Base-by-base conservation (phyloP, 2,113 vertebrate genomes). In the Phylloscopus trochilus region DNA sequence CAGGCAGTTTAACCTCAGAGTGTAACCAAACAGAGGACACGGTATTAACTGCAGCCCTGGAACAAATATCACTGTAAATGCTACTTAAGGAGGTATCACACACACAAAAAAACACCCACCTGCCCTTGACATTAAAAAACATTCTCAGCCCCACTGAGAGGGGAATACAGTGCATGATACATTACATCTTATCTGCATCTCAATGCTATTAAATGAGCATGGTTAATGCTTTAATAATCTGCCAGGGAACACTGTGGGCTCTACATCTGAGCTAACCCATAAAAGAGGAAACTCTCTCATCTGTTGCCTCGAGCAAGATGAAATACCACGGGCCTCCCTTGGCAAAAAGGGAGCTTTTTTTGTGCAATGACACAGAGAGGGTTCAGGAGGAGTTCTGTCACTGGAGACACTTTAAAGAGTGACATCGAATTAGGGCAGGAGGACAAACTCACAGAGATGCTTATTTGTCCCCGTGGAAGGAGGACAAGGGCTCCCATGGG, bases 181-280 rank as follows among this genome's bases (percentile, higher is more conserved):
- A 89, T 68, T 67, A 9, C 79, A 62, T 80, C 76, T 93, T 93
- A 93, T 95, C 92, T 92, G 87, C 87, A 96, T 89, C 86, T 97
- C 92, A 95, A 49, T 93, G 35, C 83, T 72, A 69, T 92, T 84
- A 95, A 92, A 92, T 84, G 58, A 90, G 90, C 69, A 66, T 52
- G 49, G 92, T 78, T 95, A 92, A 92, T 94, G 90, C 94, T 95
- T 93, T 90, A 90, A 89, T 96, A 93, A 95, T 79, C 92, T 95
- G 89, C 83, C 93, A 89, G 84, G 46, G 66, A 95, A 69, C 89
- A 62, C 85, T 82, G 39, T 63, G 78, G 81, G 77, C 58, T 87
- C 70, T 85, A 69, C 81, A 62, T 93, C 84, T 85, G 87, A 89
- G 84, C 70, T 91, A 95, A 91, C 24, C 84, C 46, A n/a, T 53